Base-by-base conservation (phyloP, 2,113 vertebrate species). In the Triplophysa dalaica region DNA sequence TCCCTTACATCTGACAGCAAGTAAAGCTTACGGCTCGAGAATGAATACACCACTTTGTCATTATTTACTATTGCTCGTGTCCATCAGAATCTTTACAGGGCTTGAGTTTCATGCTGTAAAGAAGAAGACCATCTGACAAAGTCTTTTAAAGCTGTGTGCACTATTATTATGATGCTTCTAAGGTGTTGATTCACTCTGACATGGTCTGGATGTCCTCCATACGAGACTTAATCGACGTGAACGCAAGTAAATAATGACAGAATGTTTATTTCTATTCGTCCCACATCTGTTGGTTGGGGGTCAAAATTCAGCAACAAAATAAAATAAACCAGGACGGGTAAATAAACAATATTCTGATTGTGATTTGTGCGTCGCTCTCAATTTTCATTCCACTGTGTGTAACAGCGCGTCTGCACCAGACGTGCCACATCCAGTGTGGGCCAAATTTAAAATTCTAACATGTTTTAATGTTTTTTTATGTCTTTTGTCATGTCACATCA, bases 361-460 rank as follows among this genome's bases (percentile, higher is more conserved):
- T 45, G 29, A 26, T 48, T 45, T 61, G 21, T 62, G 56, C 33
- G 1, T 24, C 4, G 4, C 50, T 69, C 50, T 3, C 54, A 74
- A 1, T 56, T 11, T n/a, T 17, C 2, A 21, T 52, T 29, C 19
- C 86, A 86, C 87, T 87, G 87, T 88, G 33, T 38, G 33, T 38
- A 38, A 6, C 33, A 38, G 6, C 33, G 33, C 6, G 5, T 38
- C 33, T 38, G 33, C 33, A 38, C 6, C 33, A 6, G 33, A 38
- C 33, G 6, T 6, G 6, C 33, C 33, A 5, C 33, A 38, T 38
- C 33, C 33, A 38, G 33, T 38, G 33, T 38, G 6, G 33, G 7
- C 33, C 0, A 38, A 7, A 38, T 7, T 6, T 7, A 1, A 7
- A 38, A 38, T 38, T 38, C 33, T 0, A 6, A 38, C 7, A 6